A percentile compares a stretch with the other conserved stretches of the same genome.
phyloP scores from a whole-genome alignment of 2,797 vertebrate species.

The Lacerta bilineata region DNA sequence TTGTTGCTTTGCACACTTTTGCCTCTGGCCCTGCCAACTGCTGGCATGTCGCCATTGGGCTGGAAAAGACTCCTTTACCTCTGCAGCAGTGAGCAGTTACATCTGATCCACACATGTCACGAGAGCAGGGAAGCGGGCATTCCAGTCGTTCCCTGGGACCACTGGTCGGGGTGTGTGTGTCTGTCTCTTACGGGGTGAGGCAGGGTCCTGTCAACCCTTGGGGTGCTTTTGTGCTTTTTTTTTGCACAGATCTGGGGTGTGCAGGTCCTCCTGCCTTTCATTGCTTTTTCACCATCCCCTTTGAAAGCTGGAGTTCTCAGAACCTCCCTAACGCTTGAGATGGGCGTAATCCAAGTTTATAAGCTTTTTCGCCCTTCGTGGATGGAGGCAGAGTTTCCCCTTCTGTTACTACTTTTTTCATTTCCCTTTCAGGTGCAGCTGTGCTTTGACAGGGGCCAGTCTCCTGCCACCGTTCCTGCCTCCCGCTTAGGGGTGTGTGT shows the following conservation, averaged over 20 bases:
- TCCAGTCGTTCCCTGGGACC: neutral
- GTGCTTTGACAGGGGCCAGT: neutral
- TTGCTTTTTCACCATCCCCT: neutral
- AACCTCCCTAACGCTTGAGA: neutral
- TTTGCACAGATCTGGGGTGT: neutral
- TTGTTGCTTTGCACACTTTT: no score
- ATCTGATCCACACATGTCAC: neutral
- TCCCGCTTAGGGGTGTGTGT: no score
- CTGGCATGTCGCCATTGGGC: no score
- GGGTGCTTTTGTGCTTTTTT: no score
- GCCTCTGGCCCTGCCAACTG: no score
- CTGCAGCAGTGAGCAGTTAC: neutral
- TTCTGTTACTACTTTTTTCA: neutral
- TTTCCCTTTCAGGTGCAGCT: neutral
- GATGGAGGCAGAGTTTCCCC: neutral
- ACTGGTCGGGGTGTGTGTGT: neutral
- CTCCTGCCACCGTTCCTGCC: rapidly evolving
- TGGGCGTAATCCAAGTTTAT: neutral
- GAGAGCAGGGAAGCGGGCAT: neutral
- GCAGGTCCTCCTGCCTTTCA: neutral
- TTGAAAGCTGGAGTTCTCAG: neutral
- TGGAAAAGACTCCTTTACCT: no score
- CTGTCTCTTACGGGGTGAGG: neutral
- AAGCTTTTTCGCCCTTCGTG: neutral
- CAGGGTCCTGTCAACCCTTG: no score